phyloP scores from a whole-genome alignment of 1,140 invertebrate species.

The Drosophila carrolli region DNA sequence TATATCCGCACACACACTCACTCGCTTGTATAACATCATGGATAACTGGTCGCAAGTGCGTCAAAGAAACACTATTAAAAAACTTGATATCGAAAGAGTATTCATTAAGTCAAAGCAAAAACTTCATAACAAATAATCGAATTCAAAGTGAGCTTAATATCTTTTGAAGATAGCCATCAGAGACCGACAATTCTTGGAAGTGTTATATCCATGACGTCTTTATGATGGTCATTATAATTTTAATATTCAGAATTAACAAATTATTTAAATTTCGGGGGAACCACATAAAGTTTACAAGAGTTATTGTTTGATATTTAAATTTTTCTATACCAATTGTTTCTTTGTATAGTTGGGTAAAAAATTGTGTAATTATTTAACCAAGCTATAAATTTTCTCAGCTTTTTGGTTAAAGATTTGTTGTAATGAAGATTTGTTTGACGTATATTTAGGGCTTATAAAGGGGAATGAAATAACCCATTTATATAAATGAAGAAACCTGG shows the following conservation, averaged over 20 bases:
- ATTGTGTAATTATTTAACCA: slow-evolving; percentile 11
- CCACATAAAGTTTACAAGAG: slow-evolving; percentile 4
- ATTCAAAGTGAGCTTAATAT: background rate
- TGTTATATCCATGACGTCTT: slow-evolving; percentile 17
- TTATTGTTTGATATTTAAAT: slow-evolving; percentile 7
- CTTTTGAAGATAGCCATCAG: background rate
- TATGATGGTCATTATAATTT: slow-evolving; percentile 24
- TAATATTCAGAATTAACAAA: slow-evolving; percentile 9
- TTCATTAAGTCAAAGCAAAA: slow-evolving; percentile 5
- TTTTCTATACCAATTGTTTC: slow-evolving; percentile 1
- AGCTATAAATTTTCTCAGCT: slow-evolving; percentile 3
- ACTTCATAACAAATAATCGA: background rate
- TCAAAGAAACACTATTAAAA: slow-evolving; percentile 26
- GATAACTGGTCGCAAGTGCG: slow-evolving; percentile 38
- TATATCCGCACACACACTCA: slow-evolving; percentile 1
- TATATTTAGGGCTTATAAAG: no score
- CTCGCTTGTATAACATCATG: slow-evolving; percentile 18
- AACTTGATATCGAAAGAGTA: slow-evolving; percentile 18
- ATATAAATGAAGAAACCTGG: background rate
- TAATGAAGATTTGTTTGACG: no score
- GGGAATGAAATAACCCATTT: no score
- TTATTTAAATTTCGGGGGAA: slow-evolving; percentile 29
- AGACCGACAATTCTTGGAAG: slow-evolving; percentile 10
- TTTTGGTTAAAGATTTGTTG: background rate
- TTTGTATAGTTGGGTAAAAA: slow-evolving; percentile 4